Percentiles rank a stretch among this genome's conserved stretches.
phyloP scores from a whole-genome alignment of 2,888 invertebrate genomes.

The Scaptomyza flava region DNA sequence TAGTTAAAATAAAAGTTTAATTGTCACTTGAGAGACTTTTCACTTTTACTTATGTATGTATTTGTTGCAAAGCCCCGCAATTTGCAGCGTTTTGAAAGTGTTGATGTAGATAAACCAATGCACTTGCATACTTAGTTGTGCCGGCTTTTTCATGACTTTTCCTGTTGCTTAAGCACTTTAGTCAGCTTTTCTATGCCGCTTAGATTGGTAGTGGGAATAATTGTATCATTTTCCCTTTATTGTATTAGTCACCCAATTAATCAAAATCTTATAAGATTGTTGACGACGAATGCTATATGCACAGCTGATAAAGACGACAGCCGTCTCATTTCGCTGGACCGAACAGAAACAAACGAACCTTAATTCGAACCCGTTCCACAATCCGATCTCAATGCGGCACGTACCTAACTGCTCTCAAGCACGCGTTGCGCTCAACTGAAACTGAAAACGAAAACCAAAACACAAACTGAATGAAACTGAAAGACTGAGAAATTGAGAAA shows the following conservation, averaged over 20 bases:
- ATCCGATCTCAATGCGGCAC: slow-evolving; percentile 17
- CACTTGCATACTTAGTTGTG: slow-evolving; percentile 28
- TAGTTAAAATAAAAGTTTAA: slow-evolving; percentile 50
- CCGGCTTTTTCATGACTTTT: slow-evolving; percentile 52
- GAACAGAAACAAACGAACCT: slow-evolving; percentile 2
- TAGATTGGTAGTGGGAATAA: background rate
- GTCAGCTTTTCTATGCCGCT: slow-evolving; percentile 13
- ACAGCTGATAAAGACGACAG: slow-evolving; percentile 43
- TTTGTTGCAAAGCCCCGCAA: slow-evolving; percentile 59
- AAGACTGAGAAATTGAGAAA: slow-evolving; percentile 9
- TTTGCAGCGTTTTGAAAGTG: slow-evolving; percentile 66
- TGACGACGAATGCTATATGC: slow-evolving; percentile 32
- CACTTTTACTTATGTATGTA: slow-evolving; percentile 81
- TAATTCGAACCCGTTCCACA: background rate
- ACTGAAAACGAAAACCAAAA: slow-evolving; percentile 66
- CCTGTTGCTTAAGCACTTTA: slow-evolving; percentile 17
- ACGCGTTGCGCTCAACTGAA: slow-evolving; percentile 74
- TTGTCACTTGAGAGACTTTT: slow-evolving; percentile 75
- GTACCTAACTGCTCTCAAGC: slow-evolving; percentile 58
- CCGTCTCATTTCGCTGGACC: background rate
- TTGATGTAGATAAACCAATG: slow-evolving; percentile 20
- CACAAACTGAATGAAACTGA: slow-evolving; percentile 63
- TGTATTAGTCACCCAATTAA: slow-evolving; percentile 61
- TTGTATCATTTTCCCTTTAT: background rate
- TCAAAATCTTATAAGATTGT: slow-evolving; percentile 44